Base-by-base conservation (phyloP, 2,888 invertebrate species). In the Ectemnius continuus region DNA sequence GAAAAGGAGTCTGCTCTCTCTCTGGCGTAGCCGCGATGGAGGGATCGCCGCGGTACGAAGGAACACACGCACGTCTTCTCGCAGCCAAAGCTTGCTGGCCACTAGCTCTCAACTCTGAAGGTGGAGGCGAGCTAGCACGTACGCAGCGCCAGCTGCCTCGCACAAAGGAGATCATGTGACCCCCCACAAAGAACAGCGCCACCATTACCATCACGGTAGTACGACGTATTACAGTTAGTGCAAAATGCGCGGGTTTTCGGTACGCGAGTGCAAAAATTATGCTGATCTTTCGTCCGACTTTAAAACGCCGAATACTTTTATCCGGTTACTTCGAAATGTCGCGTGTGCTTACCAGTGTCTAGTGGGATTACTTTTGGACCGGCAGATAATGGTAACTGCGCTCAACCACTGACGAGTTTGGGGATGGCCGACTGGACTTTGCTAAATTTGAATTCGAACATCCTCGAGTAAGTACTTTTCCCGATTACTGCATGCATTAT, bases 71-170 rank as follows among this genome's bases (percentile, higher is more conserved):
- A 84, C 87, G 83, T 86, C 86, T 81, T 70, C 72, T 79, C 85
- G 85, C 85, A 83, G 82, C 86, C 85, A 85, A 87, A 81, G 87
- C 87, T 87, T 81, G 85, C 80, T 86, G 87, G 86, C 88, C 85
- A 88, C 88, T 88, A 75, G 46, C 64, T 70, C 72, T 56, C 36
- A 36, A 36, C 36, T 36, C 5, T 36, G 8, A 36, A 36, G 48
- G 78, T 52, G 52, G 52, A 62, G 76, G 80, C 65, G 61, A 65
- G 64, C 60, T 46, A 72, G 20, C 36, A 36, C 36, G 58, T 64
- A 62, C 73, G 64, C 64, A 28, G 70, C 67, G 79, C 81, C 78
- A 70, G 70, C 73, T 76, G 72, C 5, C 36, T 36, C 76, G 73
- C 79, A 75, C 82, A 80, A 83, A 80, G 78, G n/a, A 26, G 61